phyloP scores from a whole-genome alignment of 2,113 vertebrate species.

The Nematolebias whitei region DNA sequence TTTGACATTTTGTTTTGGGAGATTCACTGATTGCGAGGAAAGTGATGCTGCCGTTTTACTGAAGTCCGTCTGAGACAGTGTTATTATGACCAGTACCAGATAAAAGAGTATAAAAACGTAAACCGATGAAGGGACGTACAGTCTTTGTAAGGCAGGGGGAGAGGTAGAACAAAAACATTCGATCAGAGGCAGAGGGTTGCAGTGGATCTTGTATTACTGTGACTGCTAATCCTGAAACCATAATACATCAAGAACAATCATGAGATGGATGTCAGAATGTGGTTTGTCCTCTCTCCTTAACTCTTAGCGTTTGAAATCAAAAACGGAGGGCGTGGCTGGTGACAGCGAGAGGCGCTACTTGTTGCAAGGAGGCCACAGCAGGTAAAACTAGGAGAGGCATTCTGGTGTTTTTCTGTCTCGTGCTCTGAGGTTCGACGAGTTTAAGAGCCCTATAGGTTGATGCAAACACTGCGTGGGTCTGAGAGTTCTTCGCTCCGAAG shows the following conservation, averaged over 20 bases:
- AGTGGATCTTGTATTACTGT: constrained; percentile 13
- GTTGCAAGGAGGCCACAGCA: constrained; percentile 70
- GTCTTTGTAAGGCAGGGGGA: constrained; percentile 45
- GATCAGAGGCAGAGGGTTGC: constrained; percentile 56
- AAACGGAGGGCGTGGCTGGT: constrained; percentile 49
- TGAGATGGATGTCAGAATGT: constrained; percentile 8
- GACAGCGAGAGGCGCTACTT: constrained; percentile 50
- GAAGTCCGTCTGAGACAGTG: constrained; percentile 28
- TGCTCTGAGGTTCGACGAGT: constrained; percentile 61
- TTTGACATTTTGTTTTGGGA: not conserved
- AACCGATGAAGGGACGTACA: constrained; percentile 1
- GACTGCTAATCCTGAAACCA: not conserved
- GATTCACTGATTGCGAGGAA: constrained; percentile 16
- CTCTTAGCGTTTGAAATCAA: constrained; percentile 2
- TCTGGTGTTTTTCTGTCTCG: constrained; percentile 68
- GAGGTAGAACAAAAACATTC: constrained; percentile 71
- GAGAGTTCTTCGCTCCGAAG: constrained; percentile 9
- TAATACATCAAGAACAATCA: not conserved
- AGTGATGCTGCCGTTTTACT: constrained; percentile 15
- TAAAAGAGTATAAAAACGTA: constrained; percentile 12
- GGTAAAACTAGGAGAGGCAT: constrained; percentile 73
- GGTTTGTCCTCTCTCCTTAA: constrained; percentile 6
- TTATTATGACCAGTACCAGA: constrained; percentile 3
- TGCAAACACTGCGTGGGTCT: constrained; percentile 30
- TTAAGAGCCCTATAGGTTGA: constrained; percentile 64